Evolutionary conservation across 2,797 vertebrate species (phyloP).

Genomic region (Huso huso): DNA sequence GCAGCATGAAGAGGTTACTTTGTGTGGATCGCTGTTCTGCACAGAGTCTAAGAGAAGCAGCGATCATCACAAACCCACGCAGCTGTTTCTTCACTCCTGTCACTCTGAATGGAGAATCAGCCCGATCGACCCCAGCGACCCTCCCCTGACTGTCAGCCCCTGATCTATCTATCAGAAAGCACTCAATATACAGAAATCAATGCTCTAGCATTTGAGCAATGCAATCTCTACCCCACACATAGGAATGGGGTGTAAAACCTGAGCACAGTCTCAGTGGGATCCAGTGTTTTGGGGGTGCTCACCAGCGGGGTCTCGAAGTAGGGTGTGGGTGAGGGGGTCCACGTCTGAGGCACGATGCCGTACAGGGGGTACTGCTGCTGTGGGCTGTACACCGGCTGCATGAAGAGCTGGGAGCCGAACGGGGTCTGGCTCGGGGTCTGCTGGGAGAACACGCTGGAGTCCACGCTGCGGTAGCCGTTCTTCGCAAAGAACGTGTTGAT

Average conservation of each 20-base stretch:
- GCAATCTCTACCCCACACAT: not conserved
- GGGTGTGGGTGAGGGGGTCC: slow-evolving; percentile 86
- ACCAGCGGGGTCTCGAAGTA: slow-evolving; percentile 98
- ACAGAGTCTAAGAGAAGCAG: not conserved
- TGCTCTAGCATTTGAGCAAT: not conserved
- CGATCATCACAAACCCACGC: not conserved
- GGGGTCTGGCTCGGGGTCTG: slow-evolving; percentile 87
- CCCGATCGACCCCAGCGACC: too few relatives aligned
- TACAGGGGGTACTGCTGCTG: slow-evolving; percentile 95
- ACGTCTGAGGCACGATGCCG: slow-evolving; percentile 87
- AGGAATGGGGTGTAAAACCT: too few relatives aligned
- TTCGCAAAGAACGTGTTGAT: slow-evolving; percentile 99
- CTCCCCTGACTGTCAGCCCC: too few relatives aligned
- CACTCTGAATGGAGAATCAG: too few relatives aligned
- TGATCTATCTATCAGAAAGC: too few relatives aligned
- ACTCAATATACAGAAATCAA: not conserved
- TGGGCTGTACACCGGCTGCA: slow-evolving; percentile 92
- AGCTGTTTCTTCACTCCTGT: too few relatives aligned
- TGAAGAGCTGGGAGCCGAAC: slow-evolving; percentile 89
- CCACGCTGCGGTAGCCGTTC: slow-evolving; percentile 93
- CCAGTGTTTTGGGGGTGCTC: slow-evolving; percentile 43
- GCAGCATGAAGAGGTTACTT: not conserved
- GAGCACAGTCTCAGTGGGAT: not conserved
- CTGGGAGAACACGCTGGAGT: slow-evolving; percentile 83
- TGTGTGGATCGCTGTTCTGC: not conserved